These are phyloP conservation scores for Alcis repandata DNA, from an alignment of 2,888 invertebrate genomes.

Conservation along the genomic window DNA sequence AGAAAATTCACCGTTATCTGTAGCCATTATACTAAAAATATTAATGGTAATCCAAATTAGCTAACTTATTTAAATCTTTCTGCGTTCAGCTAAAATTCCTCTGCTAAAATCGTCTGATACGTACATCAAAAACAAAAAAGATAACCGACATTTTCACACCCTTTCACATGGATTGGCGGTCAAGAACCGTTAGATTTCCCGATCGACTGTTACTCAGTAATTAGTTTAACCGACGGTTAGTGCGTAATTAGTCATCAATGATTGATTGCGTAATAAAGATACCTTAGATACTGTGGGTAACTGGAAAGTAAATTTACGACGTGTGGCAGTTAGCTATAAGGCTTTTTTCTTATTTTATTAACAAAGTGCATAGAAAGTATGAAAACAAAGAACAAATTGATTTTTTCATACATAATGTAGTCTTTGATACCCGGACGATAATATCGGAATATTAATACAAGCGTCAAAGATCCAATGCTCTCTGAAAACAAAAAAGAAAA, in stretches of 20 bases:
- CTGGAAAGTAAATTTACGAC: background rate
- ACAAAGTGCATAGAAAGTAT: too few relatives aligned
- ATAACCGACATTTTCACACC: constrained; percentile 22
- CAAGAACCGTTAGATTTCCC: constrained; percentile 32
- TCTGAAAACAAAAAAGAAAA: too few relatives aligned
- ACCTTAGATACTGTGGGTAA: background rate
- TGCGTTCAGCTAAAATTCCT: background rate
- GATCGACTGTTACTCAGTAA: constrained; percentile 18
- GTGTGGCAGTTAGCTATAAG: too few relatives aligned
- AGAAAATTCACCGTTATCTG: too few relatives aligned
- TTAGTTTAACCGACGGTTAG: constrained; percentile 16
- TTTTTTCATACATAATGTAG: too few relatives aligned
- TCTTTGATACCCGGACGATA: too few relatives aligned
- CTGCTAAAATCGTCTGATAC: background rate
- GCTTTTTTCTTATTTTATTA: too few relatives aligned
- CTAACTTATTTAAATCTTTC: background rate
- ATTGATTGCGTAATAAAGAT: background rate
- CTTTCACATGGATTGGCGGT: constrained; percentile 35
- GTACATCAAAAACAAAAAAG: constrained; percentile 1
- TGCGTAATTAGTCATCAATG: constrained; percentile 15
- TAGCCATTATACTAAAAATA: background rate
- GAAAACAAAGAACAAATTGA: too few relatives aligned
- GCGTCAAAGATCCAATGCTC: too few relatives aligned
- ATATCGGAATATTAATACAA: too few relatives aligned
- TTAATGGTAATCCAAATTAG: constrained; percentile 4